A percentile compares a stretch with the other conserved stretches of the same genome.
Evolutionary conservation across 2,888 invertebrate species (phyloP).

Genomic region (Yponomeuta evonymella): DNA sequence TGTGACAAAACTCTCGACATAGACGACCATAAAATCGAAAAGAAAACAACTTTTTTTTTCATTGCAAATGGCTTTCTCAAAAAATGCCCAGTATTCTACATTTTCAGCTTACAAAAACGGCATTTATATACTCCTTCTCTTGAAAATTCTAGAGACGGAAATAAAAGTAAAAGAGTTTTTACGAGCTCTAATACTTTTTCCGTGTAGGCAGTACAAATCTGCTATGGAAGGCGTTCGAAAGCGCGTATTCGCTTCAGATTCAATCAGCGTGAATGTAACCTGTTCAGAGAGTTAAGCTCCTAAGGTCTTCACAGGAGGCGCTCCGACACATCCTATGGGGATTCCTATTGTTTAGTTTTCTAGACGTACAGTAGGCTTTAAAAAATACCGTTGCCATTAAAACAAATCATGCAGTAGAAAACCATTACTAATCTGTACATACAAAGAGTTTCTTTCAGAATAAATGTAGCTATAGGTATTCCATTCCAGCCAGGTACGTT

Average conservation of each 20-base stretch:
- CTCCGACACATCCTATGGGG: conserved; percentile 54
- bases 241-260: conserved; percentile 23
- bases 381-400: neutral
- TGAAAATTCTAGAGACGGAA: neutral
- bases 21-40: too few relatives aligned
- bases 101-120: neutral
- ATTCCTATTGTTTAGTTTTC: conserved; percentile 32
- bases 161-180: conserved; percentile 2
- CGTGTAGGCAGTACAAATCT: conserved; percentile 26
- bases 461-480: too few relatives aligned
- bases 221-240: conserved; percentile 23
- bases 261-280: conserved; percentile 43
- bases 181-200: conserved; percentile 16
- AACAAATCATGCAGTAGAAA: neutral
- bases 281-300: conserved; percentile 51
- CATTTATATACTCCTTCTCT: too few relatives aligned
- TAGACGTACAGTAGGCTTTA: neutral
- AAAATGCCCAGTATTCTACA: neutral
- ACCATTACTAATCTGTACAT: too few relatives aligned
- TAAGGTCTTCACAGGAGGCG: conserved; percentile 37
- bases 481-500: too few relatives aligned
- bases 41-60: too few relatives aligned
- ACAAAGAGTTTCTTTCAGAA: too few relatives aligned
- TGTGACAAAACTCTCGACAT: too few relatives aligned
- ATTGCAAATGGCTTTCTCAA: neutral